Base-by-base conservation (phyloP, 2,113 vertebrate species). In the Pteronura brasiliensis region DNA sequence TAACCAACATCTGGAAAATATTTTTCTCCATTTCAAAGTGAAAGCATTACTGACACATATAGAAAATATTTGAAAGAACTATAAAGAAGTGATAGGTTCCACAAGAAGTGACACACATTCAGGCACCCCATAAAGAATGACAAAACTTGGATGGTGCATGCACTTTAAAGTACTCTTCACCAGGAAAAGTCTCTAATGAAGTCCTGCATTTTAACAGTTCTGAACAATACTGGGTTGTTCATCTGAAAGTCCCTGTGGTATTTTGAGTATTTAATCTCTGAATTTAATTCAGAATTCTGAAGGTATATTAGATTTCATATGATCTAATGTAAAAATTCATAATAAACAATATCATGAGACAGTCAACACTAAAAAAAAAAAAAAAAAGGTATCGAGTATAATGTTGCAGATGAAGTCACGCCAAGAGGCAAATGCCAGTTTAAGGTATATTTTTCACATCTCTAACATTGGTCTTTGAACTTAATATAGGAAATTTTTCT, bases 41-140 rank as follows among this genome's bases (percentile, higher is more conserved):
- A 97, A 93, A 88, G 87, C 12, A 23, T 89, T 69, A 92, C 7
- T 92, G 55, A 95, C 18, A 88, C 15, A 67, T 57, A 59, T 3
- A 93, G 69, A 95, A 97, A 95, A 65, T 61, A 74, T 74, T 72
- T 90, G 71, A 88, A 96, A 88, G 20, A 63, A 57, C 34, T 90
- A 17, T 79, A 47, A 85, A 84, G 71, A 93, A 49, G 17, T 63
- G 5, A 74, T 44, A 79, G 21, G 42, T 85, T 77, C 29, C 47
- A 36, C 80, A 82, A 96, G 8, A 31, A 71, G 52, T 82, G 47
- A 74, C 20, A 77, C 18, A 29, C 44, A 39, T 83, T 44, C 90
- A 61, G 1, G 7, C 23, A 57, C 42, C 71, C 57, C 81, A 67
- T 86, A 44, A 77, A 71, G 86, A 65, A 74, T 57, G 61, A 12